Conservation (phyloP, 2,113 vertebrate genomes). For the Spermophilus dauricus region DNA sequence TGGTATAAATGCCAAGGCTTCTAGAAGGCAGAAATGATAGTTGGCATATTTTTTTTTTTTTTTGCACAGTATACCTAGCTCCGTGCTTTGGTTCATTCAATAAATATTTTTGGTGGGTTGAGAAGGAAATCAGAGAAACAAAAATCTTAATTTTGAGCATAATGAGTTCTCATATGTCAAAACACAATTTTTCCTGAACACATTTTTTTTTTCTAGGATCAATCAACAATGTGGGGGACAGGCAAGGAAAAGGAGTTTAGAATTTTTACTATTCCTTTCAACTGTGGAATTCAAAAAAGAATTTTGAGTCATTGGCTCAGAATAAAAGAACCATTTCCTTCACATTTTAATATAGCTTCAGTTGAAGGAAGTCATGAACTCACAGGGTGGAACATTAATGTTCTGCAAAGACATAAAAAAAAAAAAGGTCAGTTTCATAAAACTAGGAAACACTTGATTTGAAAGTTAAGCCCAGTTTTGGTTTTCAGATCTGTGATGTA, state of each 20-base stretch:
- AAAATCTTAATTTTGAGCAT: constrained; percentile 23
- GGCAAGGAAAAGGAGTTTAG: background rate
- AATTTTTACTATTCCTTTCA: background rate
- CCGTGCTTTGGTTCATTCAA: background rate
- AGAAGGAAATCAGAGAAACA: constrained; percentile 19
- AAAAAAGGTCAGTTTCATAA: background rate
- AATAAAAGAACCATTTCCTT: background rate
- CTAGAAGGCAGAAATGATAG: background rate
- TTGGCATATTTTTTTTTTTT: background rate
- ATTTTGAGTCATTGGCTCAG: background rate
- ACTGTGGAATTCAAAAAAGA: background rate
- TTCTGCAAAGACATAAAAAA: background rate
- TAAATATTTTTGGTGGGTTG: background rate
- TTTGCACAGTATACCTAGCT: background rate
- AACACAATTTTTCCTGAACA: constrained; percentile 16
- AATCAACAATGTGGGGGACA: background rate
- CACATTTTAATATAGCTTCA: background rate
- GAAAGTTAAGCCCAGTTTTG: background rate
- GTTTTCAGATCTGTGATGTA: background rate
- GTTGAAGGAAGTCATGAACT: background rate
- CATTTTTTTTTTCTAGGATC: background rate
- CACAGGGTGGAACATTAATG: background rate
- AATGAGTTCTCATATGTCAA: background rate
- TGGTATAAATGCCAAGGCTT: background rate
- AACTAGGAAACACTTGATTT: background rate